Conservation (phyloP, 2,888 invertebrate species). For the Hydropsyche betteni region DNA sequence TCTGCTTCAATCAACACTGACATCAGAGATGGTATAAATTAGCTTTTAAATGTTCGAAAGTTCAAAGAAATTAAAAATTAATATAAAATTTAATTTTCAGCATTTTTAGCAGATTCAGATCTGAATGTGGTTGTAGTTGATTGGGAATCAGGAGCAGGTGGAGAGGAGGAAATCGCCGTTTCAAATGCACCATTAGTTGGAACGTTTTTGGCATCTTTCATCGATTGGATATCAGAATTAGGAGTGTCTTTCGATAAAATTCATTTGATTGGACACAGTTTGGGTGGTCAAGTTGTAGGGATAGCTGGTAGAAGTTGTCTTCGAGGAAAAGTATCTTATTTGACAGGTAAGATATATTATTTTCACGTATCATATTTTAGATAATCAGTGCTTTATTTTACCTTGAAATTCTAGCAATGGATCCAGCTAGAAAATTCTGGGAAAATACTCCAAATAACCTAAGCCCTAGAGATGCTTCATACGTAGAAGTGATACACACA, state of each 20-base stretch:
- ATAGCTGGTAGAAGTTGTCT: conserved; percentile 33
- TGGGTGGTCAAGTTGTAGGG: conserved; percentile 46
- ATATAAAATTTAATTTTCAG: conserved; percentile 24
- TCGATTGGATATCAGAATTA: conserved; percentile 40
- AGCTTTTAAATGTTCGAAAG: background rate
- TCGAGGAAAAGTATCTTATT: conserved; percentile 39
- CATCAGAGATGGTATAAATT: conserved; percentile 56
- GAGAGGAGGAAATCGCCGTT: conserved; percentile 33
- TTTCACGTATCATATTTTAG: background rate
- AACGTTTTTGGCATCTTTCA: conserved; percentile 29
- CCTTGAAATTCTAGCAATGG: too few species aligned
- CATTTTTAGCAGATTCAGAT: conserved; percentile 37
- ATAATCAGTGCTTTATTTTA: too few species aligned
- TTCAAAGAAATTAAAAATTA: too few species aligned
- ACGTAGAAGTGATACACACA: conserved; percentile 57
- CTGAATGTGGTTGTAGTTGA: conserved; percentile 44
- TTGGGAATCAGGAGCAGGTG: conserved; percentile 42
- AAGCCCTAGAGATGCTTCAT: conserved; percentile 56
- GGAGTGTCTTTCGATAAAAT: conserved; percentile 34
- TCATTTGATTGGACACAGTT: conserved; percentile 46
- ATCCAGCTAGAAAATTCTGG: too few species aligned
- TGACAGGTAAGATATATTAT: conserved; percentile 39
- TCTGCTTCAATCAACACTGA: conserved; percentile 54
- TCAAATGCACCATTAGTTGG: conserved; percentile 38
- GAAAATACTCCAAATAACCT: too few species aligned